Evolutionary conservation across 2,113 vertebrate genomes (phyloP).

Genomic region (Neotragus moschatus): DNA sequence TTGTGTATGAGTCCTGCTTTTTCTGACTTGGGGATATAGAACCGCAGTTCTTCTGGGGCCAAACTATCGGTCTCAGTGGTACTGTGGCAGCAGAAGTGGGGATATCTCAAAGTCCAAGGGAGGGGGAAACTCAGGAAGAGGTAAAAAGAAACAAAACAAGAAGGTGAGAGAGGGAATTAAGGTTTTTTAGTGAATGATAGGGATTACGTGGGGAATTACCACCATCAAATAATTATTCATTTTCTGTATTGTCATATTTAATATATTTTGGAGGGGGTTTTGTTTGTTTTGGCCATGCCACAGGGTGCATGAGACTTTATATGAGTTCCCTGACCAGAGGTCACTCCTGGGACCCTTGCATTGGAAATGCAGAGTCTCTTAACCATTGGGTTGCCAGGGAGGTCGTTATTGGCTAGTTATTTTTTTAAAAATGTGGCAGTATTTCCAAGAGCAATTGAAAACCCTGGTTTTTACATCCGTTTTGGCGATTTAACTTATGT

Average conservation of each 20-base stretch:
- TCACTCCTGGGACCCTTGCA: background rate
- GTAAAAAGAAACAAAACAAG: background rate
- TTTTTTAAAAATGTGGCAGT: background rate
- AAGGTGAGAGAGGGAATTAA: background rate
- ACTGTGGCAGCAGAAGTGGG: too few relatives aligned
- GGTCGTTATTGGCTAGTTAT: background rate
- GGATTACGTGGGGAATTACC: background rate
- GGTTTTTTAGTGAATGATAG: background rate
- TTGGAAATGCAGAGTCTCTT: background rate
- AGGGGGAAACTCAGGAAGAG: background rate
- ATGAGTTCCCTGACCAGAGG: background rate
- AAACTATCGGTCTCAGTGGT: background rate
- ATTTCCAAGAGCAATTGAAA: background rate
- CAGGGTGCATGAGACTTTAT: background rate
- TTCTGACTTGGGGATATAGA: background rate
- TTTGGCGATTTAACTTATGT: background rate
- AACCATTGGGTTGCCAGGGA: background rate
- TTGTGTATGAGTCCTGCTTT: background rate
- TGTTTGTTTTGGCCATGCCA: background rate
- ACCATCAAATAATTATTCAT: background rate
- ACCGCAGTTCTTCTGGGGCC: background rate
- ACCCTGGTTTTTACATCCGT: background rate
- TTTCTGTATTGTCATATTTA: background rate
- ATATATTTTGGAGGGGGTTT: background rate
- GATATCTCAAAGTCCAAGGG: background rate